Evolutionary conservation across 2,888 invertebrate genomes (phyloP).

Genomic region (Halictus quadricinctus): DNA sequence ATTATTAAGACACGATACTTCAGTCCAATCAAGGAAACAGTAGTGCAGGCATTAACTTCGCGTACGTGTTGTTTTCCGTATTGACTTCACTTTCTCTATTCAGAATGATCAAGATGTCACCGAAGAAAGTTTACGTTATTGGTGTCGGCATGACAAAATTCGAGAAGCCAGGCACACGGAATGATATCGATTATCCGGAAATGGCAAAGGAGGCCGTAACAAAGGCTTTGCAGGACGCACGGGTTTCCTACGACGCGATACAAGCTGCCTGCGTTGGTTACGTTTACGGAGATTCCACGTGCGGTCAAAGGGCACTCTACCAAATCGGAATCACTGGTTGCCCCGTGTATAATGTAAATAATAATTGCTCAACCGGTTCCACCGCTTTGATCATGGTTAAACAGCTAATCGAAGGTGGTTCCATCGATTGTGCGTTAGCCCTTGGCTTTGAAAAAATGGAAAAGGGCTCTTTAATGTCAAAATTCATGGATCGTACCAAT

Average conservation of each 20-base stretch:
- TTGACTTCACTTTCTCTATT: not conserved
- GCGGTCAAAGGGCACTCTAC: constrained; percentile 97
- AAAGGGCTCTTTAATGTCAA: constrained; percentile 91
- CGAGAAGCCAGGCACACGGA: constrained; percentile 93
- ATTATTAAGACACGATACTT: constrained; percentile 7
- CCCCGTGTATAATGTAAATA: constrained; percentile 98
- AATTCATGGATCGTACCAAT: constrained; percentile 92
- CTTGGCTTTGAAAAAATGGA: constrained; percentile 99
- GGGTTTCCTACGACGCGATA: constrained; percentile 89
- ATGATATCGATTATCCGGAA: constrained; percentile 95
- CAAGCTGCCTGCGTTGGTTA: constrained; percentile 96
- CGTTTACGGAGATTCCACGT: constrained; percentile 97
- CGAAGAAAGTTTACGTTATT: constrained; percentile 90
- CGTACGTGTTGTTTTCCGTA: not conserved
- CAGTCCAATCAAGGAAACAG: not conserved
- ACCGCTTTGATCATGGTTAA: constrained; percentile 95
- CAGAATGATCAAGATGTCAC: constrained; percentile 69
- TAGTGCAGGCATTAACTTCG: not conserved
- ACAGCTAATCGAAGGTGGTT: constrained; percentile 95
- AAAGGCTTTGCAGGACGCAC: constrained; percentile 93
- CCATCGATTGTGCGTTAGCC: constrained; percentile 94
- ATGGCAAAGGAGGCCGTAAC: constrained; percentile 96
- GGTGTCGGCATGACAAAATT: constrained; percentile 99
- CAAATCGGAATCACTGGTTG: constrained; percentile 98
- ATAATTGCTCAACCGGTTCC: constrained; percentile 98